Conservation (phyloP, 2,888 invertebrate species). For the Vandiemenella viatica region DNA sequence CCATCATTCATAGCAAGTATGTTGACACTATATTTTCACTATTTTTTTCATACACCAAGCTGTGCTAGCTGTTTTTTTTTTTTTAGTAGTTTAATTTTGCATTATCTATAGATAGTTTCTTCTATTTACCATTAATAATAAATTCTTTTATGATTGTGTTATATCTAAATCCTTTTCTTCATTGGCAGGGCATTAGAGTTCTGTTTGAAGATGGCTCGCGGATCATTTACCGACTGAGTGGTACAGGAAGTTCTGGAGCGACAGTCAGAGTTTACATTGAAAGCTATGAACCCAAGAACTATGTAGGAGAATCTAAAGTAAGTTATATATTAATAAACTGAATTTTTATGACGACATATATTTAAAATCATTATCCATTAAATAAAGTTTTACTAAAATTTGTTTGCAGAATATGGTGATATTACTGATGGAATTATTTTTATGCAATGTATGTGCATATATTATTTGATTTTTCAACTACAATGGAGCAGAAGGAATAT, state of each 20-base stretch:
- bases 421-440: not conserved
- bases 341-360: too few relatives aligned
- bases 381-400: not conserved
- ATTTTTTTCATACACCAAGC: too few relatives aligned
- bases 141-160: too few relatives aligned
- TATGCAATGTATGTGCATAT: not conserved
- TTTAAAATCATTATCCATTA: not conserved
- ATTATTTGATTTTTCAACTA: too few relatives aligned
- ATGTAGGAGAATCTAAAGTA: slow-evolving; percentile 42
- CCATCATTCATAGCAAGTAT: too few relatives aligned
- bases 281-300: slow-evolving; percentile 53
- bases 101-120: too few relatives aligned
- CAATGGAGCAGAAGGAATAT: too few relatives aligned
- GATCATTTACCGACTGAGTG: slow-evolving; percentile 84
- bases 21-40: too few relatives aligned
- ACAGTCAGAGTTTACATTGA: slow-evolving; percentile 94
- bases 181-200: slow-evolving; percentile 73
- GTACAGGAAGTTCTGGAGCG: slow-evolving; percentile 95
- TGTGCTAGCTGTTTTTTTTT: too few relatives aligned
- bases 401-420: not conserved
- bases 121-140: too few relatives aligned
- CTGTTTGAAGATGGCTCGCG: slow-evolving; percentile 91
- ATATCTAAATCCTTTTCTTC: not conserved
- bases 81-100: too few relatives aligned
- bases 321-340: too few relatives aligned